phyloP scores from a whole-genome alignment of 2,888 invertebrate genomes.

The Calameuta pallipes region DNA sequence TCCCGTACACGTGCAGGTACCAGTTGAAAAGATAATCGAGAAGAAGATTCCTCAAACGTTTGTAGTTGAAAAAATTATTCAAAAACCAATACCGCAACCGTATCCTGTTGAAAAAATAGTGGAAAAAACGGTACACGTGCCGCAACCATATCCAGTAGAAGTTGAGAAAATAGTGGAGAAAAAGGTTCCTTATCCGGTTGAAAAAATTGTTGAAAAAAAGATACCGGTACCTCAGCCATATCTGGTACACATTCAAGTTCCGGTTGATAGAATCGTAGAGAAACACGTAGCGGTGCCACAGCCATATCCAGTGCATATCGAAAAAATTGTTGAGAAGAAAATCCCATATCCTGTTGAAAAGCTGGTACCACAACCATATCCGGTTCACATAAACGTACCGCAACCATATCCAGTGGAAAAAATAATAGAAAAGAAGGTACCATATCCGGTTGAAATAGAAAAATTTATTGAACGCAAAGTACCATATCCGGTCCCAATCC shows the following conservation, averaged over 20 bases:
- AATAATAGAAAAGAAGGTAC: conserved; percentile 67
- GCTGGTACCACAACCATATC: conserved; percentile 43
- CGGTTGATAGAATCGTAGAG: conserved; percentile 71
- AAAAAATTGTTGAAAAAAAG: conserved; percentile 71
- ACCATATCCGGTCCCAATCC: conserved; percentile 35
- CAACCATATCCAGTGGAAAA: conserved; percentile 69
- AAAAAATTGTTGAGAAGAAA: conserved; percentile 67
- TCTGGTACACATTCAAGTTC: conserved; percentile 60
- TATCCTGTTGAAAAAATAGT: conserved; percentile 56
- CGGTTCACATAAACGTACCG: conserved; percentile 31
- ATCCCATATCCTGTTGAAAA: conserved; percentile 68
- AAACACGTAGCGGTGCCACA: conserved; percentile 73
- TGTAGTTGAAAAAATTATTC: conserved; percentile 34
- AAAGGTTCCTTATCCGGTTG: conserved; percentile 69
- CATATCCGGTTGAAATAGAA: conserved; percentile 59
- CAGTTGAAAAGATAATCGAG: conserved; percentile 5
- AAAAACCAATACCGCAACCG: conserved; percentile 42
- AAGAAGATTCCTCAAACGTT: conserved; percentile 14
- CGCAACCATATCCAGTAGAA: conserved; percentile 68
- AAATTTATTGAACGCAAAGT: conserved; percentile 74
- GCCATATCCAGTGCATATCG: conserved; percentile 62
- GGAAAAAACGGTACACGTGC: conserved; percentile 66
- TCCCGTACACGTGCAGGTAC: conserved; percentile 5
- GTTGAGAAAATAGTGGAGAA: conserved; percentile 66
- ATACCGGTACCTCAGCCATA: conserved; percentile 61